A percentile compares a stretch with the other conserved stretches of the same genome.
Conservation (phyloP, 2,888 invertebrate genomes). For the Anticlea derivata region DNA sequence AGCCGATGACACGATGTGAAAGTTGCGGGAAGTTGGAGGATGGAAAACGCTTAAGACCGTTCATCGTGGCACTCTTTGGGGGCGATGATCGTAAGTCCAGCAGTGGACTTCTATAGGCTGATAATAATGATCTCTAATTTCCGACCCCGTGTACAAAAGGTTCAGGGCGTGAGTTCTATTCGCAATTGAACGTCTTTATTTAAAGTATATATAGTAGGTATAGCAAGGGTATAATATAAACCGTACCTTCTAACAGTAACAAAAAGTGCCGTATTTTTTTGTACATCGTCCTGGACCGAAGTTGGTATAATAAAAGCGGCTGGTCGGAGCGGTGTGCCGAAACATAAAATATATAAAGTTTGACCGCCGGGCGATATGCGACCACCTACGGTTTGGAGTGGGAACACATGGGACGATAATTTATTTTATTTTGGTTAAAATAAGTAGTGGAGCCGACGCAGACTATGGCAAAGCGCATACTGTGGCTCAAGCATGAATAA, state of each 20-base stretch:
- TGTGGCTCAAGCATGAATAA: too few relatives aligned
- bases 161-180: too few relatives aligned
- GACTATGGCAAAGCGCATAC: not conserved
- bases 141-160: too few relatives aligned
- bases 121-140: too few relatives aligned
- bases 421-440: slow-evolving; percentile 2
- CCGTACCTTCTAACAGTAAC: slow-evolving; percentile 27
- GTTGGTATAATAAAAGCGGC: slow-evolving; percentile 70
- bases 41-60: too few relatives aligned
- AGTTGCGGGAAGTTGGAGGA: too few relatives aligned
- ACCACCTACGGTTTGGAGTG: slow-evolving; percentile 56
- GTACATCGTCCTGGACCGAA: slow-evolving; percentile 36
- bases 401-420: slow-evolving; percentile 54
- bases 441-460: not conserved
- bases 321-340: slow-evolving; percentile 55
- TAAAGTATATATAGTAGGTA: not conserved
- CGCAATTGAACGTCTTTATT: too few relatives aligned
- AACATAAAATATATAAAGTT: slow-evolving; percentile 81
- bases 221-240: slow-evolving; percentile 6
- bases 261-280: slow-evolving; percentile 40
- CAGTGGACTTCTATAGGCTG: too few relatives aligned
- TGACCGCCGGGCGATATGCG: slow-evolving; percentile 66
- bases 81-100: too few relatives aligned
- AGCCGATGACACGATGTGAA: too few relatives aligned
- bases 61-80: too few relatives aligned